Conservation (phyloP, 2,888 invertebrate genomes). For the Augiades crinisus region DNA sequence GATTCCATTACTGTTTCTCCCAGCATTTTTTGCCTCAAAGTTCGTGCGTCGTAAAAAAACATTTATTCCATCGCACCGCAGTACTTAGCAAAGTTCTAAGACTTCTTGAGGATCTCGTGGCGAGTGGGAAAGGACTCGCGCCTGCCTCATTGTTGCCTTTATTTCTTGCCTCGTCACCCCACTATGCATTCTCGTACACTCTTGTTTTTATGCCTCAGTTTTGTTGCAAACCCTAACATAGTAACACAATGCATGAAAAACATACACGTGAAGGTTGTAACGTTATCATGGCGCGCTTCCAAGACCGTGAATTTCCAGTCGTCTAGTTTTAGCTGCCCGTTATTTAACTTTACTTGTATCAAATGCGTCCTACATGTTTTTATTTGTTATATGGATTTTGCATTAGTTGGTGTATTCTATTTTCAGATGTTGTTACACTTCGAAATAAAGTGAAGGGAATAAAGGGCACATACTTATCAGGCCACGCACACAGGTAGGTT, state of each 20-base stretch:
- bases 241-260: constrained; percentile 26
- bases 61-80: constrained; percentile 10
- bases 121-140: constrained; percentile 5
- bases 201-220: constrained; percentile 6
- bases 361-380: background rate
- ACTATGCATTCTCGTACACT: background rate
- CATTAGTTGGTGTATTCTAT: no score
- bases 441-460: no score
- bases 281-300: constrained; percentile 2
- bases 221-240: constrained; percentile 20
- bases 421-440: no score
- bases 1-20: background rate
- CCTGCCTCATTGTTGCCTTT: constrained; percentile 10
- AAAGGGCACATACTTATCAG: no score
- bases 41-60: constrained; percentile 3
- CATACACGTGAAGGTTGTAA: constrained; percentile 2
- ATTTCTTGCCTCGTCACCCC: constrained; percentile 12
- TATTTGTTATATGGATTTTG: background rate
- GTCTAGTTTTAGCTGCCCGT: background rate
- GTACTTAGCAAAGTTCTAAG: constrained; percentile 9
- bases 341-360: background rate
- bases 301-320: constrained; percentile 14
- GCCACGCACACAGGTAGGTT: no score
- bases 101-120: constrained; percentile 6
- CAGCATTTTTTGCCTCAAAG: background rate